Conservation (phyloP, 2,113 vertebrate species). For the Pipa parva region DNA sequence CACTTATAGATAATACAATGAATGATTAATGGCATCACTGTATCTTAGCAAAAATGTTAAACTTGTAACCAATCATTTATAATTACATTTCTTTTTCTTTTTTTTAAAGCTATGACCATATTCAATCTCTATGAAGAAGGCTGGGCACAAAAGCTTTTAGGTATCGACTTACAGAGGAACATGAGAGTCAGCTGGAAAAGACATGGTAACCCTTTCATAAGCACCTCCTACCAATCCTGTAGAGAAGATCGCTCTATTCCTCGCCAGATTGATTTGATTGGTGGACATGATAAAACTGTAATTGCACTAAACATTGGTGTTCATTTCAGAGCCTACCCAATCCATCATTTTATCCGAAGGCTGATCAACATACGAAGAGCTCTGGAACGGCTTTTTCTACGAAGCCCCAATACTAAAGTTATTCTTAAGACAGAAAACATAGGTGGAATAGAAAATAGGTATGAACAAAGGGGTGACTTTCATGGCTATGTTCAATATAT, state of each 20-base stretch:
- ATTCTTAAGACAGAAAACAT: conserved; percentile 31
- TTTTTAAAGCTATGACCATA: not conserved
- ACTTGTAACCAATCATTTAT: not conserved
- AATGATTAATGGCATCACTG: too few relatives aligned
- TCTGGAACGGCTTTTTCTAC: conserved; percentile 9
- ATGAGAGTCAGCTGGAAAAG: conserved; percentile 32
- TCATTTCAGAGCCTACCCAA: conserved; percentile 27
- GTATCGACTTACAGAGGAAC: conserved; percentile 44
- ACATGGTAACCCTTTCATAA: conserved; percentile 13
- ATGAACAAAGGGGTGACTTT: not conserved
- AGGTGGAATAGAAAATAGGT: not conserved
- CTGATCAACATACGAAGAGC: conserved; percentile 22
- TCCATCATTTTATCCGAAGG: conserved; percentile 15
- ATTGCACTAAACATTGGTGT: conserved; percentile 16
- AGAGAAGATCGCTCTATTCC: conserved; percentile 10
- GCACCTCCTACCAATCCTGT: not conserved
- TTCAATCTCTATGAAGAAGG: conserved; percentile 16
- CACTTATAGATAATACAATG: too few relatives aligned
- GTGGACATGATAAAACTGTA: not conserved
- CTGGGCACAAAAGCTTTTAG: conserved; percentile 36
- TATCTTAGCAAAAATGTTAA: too few relatives aligned
- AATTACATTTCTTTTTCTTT: not conserved
- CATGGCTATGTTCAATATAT: conserved; percentile 21
- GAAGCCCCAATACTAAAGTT: conserved; percentile 36
- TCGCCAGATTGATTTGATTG: conserved; percentile 26